Evolutionary conservation across 2,888 invertebrate species (phyloP).

Genomic region (Pachymerium ferrugineum): DNA sequence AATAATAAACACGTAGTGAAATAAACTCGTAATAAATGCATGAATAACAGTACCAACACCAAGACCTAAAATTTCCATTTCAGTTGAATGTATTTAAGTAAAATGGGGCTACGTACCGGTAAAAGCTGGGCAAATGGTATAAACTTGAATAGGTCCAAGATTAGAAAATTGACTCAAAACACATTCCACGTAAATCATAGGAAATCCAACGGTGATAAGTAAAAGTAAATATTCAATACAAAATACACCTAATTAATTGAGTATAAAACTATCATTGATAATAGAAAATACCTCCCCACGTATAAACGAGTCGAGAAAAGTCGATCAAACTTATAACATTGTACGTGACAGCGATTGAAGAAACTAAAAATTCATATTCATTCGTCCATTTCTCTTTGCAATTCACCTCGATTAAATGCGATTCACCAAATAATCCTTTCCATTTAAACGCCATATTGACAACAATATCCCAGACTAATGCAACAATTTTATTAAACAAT

Average conservation of each 20-base stretch:
- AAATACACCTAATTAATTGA: neutral
- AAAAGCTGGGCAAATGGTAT: neutral
- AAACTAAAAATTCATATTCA: neutral
- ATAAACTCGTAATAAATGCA: neutral
- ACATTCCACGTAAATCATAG: neutral
- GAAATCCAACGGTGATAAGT: neutral
- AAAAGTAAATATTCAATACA: neutral
- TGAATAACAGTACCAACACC: neutral
- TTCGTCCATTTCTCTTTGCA: neutral
- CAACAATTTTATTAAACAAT: conserved; percentile 10
- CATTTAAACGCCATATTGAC: no score
- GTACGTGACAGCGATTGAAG: neutral
- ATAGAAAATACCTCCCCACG: neutral
- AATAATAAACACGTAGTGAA: neutral
- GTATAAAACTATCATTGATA: no score
- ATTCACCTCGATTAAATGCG: no score
- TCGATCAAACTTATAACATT: neutral
- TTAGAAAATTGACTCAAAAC: neutral
- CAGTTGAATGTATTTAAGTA: no score
- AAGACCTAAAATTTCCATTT: neutral
- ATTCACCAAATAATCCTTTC: no score
- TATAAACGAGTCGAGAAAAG: neutral
- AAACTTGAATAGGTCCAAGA: neutral
- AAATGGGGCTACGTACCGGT: neutral
- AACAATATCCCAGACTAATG: neutral